Evolutionary conservation across 1,140 invertebrate species (phyloP).

Genomic region (Adoxophyes honmai): DNA sequence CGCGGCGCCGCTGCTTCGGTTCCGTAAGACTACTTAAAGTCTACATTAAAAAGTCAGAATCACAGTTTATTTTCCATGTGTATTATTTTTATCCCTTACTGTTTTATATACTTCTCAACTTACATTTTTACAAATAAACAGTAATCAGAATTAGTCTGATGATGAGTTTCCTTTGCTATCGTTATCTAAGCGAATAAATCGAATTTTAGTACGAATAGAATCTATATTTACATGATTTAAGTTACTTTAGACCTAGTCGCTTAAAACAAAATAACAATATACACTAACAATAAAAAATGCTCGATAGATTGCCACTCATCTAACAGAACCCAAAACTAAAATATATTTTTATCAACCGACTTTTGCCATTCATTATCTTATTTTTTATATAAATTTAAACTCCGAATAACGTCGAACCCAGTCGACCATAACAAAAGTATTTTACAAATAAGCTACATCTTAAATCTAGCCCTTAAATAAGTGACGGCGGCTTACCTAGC

Average conservation of each 20-base stretch:
- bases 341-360: constrained; percentile 66
- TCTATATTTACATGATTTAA: constrained; percentile 69
- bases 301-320: constrained; percentile 67
- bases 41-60: constrained; percentile 73
- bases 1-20: constrained; percentile 42
- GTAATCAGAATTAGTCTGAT: constrained; percentile 58
- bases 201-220: constrained; percentile 63
- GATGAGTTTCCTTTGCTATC: constrained; percentile 59
- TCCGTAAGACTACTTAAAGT: constrained; percentile 63
- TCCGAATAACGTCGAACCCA: constrained; percentile 69
- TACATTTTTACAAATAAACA: constrained; percentile 50
- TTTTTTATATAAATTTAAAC: constrained; percentile 69
- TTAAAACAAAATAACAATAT: constrained; percentile 77
- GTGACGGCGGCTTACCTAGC: constrained; percentile 43
- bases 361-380: constrained; percentile 53
- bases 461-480: constrained; percentile 63
- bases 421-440: constrained; percentile 74
- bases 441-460: constrained; percentile 65
- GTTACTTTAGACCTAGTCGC: constrained; percentile 68
- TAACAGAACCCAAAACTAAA: constrained; percentile 65
- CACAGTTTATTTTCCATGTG: constrained; percentile 74
- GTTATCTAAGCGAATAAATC: constrained; percentile 63
- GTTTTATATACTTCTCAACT: constrained; percentile 40
- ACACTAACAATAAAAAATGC: constrained; percentile 75
- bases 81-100: constrained; percentile 47